Conservation (phyloP, 2,113 vertebrate species). For the Siphamia tubifer region DNA sequence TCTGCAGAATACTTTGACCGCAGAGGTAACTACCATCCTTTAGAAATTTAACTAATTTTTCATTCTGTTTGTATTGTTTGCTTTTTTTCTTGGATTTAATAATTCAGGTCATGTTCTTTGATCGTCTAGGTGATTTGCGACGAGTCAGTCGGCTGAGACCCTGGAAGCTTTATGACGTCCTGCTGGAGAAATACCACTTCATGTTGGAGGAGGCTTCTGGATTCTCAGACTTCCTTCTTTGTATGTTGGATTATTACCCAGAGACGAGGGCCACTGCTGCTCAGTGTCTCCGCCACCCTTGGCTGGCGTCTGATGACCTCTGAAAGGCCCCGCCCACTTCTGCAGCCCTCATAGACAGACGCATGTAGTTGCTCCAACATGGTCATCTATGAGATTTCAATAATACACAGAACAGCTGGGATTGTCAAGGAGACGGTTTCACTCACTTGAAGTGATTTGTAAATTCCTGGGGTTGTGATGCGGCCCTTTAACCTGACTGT, state of each 20-base stretch:
- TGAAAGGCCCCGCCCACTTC: not conserved
- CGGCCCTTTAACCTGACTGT: too few species aligned
- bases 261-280: constrained; percentile 81
- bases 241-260: constrained; percentile 80
- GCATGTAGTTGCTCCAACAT: too few species aligned
- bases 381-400: not conserved
- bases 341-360: too few species aligned
- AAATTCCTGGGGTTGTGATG: not conserved
- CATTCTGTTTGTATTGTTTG: not conserved
- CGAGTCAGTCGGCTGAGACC: constrained; percentile 72
- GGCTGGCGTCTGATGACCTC: constrained; percentile 67
- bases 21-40: constrained; percentile 82
- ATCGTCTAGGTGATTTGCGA: constrained; percentile 78
- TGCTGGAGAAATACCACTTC: constrained; percentile 83
- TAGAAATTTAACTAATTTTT: not conserved
- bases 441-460: not conserved
- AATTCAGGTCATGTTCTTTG: not conserved
- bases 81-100: not conserved
- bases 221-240: constrained; percentile 81
- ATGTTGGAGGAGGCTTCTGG: constrained; percentile 59
- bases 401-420: not conserved
- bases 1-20: constrained; percentile 82
- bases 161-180: constrained; percentile 78
- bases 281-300: constrained; percentile 83
- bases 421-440: not conserved